Conservation (phyloP, 2,797 vertebrate species). For the Tragopan temminckii region DNA sequence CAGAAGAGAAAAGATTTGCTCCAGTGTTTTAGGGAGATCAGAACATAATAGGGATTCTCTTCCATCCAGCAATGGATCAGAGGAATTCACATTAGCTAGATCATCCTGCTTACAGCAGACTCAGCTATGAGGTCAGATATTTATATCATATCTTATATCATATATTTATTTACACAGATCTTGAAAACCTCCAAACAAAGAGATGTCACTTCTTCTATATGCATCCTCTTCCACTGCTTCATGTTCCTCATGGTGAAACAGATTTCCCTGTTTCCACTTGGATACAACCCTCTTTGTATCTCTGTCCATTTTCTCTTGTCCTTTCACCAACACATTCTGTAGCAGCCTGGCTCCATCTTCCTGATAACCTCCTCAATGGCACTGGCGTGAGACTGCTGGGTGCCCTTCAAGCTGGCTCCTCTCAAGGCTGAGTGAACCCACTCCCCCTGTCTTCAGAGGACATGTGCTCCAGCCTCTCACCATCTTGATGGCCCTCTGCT, state of each 20-base stretch:
- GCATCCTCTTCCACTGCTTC: background rate
- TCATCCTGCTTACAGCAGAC: background rate
- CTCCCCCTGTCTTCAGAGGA: background rate
- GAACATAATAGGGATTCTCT: background rate
- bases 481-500: background rate
- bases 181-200: background rate
- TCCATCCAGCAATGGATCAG: fast-evolving
- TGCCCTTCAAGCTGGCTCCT: fast-evolving
- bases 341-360: background rate
- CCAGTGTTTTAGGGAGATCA: background rate
- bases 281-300: background rate
- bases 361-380: background rate
- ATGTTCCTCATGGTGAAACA: background rate
- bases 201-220: background rate
- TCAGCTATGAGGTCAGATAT: background rate
- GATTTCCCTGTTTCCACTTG: background rate
- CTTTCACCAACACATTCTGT: background rate
- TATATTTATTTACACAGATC: background rate
- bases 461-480: background rate
- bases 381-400: background rate
- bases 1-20: background rate
- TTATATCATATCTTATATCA: too few species aligned
- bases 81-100: background rate
- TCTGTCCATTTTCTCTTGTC: background rate
- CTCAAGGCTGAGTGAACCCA: background rate